Percentiles rank a stretch among this genome's conserved stretches.
Conservation (phyloP, 1,140 invertebrate genomes). For the Zaprionus africanus region DNA sequence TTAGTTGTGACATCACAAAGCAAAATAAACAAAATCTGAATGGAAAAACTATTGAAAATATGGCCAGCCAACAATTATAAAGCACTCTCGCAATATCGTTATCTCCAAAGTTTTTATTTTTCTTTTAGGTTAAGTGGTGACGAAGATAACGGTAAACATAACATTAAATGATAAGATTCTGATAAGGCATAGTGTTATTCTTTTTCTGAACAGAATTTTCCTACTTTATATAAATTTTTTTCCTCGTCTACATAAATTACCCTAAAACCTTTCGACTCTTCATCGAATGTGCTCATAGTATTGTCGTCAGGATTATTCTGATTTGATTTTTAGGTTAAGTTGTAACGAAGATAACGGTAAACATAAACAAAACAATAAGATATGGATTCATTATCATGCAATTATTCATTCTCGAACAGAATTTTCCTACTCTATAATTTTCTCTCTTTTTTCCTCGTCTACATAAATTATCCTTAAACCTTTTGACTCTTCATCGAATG, state of each 20-base stretch:
- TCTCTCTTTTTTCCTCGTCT: no score
- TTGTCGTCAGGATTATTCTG: no score
- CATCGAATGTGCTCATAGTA: no score
- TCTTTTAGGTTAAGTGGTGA: background rate
- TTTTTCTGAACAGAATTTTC: background rate
- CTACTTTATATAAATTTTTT: background rate
- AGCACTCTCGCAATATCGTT: no score
- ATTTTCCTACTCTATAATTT: background rate
- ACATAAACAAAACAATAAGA: background rate
- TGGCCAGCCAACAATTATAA: constrained; percentile 23
- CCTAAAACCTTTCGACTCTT: no score
- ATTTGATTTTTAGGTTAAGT: no score
- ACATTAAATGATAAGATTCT: background rate
- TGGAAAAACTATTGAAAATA: constrained; percentile 24
- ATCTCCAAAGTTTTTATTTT: background rate
- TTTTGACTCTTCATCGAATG: background rate
- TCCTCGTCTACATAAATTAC: no score
- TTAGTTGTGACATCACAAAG: constrained; percentile 60
- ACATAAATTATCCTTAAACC: background rate
- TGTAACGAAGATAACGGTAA: background rate
- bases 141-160: no score
- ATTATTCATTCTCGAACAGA: background rate
- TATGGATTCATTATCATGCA: background rate
- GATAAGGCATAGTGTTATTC: background rate
- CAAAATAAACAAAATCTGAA: constrained; percentile 29